These are phyloP conservation scores for Peromyscus polionotus DNA, from an alignment of 2,113 vertebrate species.

Conservation along the genomic window DNA sequence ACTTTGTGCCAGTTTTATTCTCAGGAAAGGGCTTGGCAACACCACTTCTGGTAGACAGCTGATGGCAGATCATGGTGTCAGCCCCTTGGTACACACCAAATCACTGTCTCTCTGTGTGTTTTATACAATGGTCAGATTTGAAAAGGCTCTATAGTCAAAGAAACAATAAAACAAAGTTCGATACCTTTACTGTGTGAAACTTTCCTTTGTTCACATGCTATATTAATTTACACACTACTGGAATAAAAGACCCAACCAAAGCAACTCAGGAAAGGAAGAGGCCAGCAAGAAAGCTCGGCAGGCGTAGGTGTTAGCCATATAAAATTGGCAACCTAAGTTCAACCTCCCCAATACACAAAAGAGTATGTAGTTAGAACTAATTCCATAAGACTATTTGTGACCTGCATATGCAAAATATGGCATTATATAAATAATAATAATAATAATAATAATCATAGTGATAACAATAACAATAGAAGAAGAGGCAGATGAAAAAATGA, in stretches of 20 bases:
- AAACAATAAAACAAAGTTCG: conserved; percentile 10
- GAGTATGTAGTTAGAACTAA: neutral
- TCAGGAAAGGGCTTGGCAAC: neutral
- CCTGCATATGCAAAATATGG: no score
- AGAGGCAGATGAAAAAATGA: neutral
- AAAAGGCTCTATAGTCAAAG: neutral
- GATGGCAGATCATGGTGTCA: neutral
- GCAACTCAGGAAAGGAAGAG: neutral
- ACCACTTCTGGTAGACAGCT: neutral
- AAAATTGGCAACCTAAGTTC: neutral
- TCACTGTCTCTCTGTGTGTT: neutral
- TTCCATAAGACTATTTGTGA: neutral
- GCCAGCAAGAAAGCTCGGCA: no score
- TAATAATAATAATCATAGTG: neutral
- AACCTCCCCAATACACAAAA: neutral
- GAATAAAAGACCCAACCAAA: neutral
- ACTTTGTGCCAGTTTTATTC: neutral
- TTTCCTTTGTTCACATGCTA: neutral
- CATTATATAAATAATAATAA: neutral
- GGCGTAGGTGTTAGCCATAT: neutral
- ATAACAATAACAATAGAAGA: neutral
- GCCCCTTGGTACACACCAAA: neutral
- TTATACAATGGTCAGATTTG: conserved; percentile 31
- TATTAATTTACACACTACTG: neutral
- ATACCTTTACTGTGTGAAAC: neutral